Evolutionary conservation across 2,888 invertebrate genomes (phyloP), one percentile per base, ranked within the genome.

Genomic region (Cacoxenus indagator): DNA sequence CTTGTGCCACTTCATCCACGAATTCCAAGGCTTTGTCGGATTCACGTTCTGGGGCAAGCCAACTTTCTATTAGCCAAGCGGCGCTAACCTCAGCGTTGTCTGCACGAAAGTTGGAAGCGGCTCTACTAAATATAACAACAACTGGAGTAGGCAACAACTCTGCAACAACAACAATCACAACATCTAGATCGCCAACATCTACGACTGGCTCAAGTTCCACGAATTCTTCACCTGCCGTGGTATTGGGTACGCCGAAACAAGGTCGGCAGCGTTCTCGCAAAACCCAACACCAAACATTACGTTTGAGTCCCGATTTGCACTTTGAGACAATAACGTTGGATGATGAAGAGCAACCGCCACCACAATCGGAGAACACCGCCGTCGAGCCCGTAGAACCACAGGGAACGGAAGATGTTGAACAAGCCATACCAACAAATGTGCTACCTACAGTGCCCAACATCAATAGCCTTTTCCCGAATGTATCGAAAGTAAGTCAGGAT

Each of bases 261-360:
- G 64, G 22, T 0, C 72, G 79, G 0, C 77, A 81, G 26, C 73
- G 79, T 17, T 61, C 81, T 1, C 57, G 79, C 0, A 79, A 79
- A 65, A 78, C 76, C 0, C 79, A 75, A 17, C 79, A 75, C 14
- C 71, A 61, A 57, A 71, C 77, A 5, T 68, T 79, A 3, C 75
- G 77, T 2, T 61, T 69, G 4, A 71, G 74, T 26, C 64, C 74
- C 27, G 79, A 79, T 54, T 73, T 82, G 1, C 73, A 76, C 37
- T 79, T 79, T n/a, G 78, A 73, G 24, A 73, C 66, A 1, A 75
- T 82, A 14, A 57, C 71, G 0, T 8, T 69, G 0, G 76, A 73
- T 0, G 57, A 62, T 8, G 64, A 68, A 4, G 29, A 55, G 4
- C 27, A 24, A 55, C n/a, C 24, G 55, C 26, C 24, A 27, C 11